Conservation (phyloP, 2,113 vertebrate species). For the Odocoileus hemionus region DNA sequence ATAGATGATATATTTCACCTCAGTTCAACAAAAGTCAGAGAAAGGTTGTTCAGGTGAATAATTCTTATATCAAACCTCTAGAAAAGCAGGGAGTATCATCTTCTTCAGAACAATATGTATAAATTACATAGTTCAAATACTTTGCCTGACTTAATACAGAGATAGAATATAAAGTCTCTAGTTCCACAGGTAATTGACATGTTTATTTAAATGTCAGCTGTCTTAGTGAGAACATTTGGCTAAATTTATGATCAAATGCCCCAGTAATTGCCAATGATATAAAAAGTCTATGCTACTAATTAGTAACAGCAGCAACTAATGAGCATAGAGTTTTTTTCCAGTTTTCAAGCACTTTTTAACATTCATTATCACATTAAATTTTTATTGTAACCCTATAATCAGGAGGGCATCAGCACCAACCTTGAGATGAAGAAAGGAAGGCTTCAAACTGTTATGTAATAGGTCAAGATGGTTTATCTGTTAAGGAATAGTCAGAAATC, state of each 20-base stretch:
- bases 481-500: not conserved
- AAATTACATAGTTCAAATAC: not conserved
- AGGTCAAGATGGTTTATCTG: not conserved
- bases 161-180: not conserved
- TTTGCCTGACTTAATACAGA: not conserved
- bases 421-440: constrained; percentile 10
- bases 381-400: not conserved
- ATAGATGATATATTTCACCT: not conserved
- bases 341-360: not conserved
- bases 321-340: not conserved
- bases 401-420: not conserved
- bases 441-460: not conserved
- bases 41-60: not conserved
- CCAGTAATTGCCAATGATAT: not conserved
- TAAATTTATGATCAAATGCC: not conserved
- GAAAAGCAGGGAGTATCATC: not conserved
- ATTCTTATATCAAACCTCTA: not conserved
- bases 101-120: not conserved
- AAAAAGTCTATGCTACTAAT: constrained; percentile 15
- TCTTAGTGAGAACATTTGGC: not conserved
- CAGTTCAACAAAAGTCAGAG: not conserved
- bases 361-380: not conserved
- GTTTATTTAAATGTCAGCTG: constrained; percentile 33
- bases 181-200: not conserved
- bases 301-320: not conserved